phyloP scores from a whole-genome alignment of 64 coral and sea anemone genomes.

The Orbicella faveolata region DNA sequence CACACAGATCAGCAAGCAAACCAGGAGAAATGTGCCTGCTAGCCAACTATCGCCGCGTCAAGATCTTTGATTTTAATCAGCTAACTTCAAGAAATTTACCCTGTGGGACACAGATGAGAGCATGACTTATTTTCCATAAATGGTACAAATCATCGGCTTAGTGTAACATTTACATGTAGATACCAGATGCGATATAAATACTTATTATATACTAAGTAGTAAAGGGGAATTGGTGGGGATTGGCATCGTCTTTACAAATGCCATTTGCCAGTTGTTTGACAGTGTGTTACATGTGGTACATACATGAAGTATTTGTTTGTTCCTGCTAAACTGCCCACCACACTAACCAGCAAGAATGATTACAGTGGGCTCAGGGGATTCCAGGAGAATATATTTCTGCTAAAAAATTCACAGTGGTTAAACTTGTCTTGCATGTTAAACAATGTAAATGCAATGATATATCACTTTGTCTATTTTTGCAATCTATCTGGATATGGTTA shows the following conservation, averaged over 20 bases:
- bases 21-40: slow-evolving; percentile 94
- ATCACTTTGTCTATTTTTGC: too few relatives aligned
- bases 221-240: neutral
- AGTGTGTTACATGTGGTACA: neutral
- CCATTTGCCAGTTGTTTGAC: neutral
- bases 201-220: neutral
- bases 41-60: neutral
- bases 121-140: slow-evolving; percentile 1
- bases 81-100: neutral
- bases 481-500: too few relatives aligned
- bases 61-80: slow-evolving; percentile 24
- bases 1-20: slow-evolving; percentile 94
- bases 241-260: neutral
- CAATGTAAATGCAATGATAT: too few relatives aligned
- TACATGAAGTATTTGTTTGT: neutral
- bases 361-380: neutral
- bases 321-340: neutral
- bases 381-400: too few relatives aligned
- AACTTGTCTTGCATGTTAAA: too few relatives aligned
- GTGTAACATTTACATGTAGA: slow-evolving; percentile 26
- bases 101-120: neutral
- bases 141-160: slow-evolving; percentile 5
- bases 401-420: too few relatives aligned
- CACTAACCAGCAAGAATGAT: neutral
- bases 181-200: slow-evolving; percentile 14